Conservation (phyloP, 1,140 invertebrate genomes). For the Drosophila sp. region DNA sequence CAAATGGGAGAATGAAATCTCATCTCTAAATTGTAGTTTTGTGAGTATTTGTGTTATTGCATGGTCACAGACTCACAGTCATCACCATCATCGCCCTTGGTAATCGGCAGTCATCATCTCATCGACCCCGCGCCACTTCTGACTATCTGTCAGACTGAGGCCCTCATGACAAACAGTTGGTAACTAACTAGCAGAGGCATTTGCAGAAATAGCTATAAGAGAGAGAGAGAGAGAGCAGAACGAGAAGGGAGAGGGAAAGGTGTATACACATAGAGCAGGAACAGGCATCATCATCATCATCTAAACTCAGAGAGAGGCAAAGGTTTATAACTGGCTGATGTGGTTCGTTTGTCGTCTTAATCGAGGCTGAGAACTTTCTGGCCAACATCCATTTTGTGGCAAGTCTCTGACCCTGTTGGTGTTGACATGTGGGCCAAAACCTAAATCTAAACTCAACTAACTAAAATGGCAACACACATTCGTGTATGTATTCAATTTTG, state of each 20-base stretch:
- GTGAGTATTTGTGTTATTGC: slow-evolving; percentile 32
- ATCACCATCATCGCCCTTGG: slow-evolving; percentile 44
- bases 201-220: slow-evolving; percentile 14
- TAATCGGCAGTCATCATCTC: slow-evolving; percentile 53
- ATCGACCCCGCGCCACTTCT: slow-evolving; percentile 42
- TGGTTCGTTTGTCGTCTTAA: slow-evolving; percentile 74
- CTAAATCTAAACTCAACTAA: slow-evolving; percentile 48
- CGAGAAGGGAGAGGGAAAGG: slow-evolving; percentile 14
- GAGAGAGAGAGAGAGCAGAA: slow-evolving; percentile 8
- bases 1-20: not conserved
- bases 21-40: slow-evolving; percentile 28
- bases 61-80: slow-evolving; percentile 44
- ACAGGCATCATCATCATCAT: not conserved
- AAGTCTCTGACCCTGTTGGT: slow-evolving; percentile 29
- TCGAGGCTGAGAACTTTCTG: slow-evolving; percentile 57
- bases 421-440: slow-evolving; percentile 59
- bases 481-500: slow-evolving; percentile 41
- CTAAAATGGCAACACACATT: slow-evolving; percentile 50
- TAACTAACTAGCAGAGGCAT: slow-evolving; percentile 21
- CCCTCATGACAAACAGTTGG: slow-evolving; percentile 45
- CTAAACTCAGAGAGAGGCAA: slow-evolving; percentile 42
- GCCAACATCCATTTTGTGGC: slow-evolving; percentile 46
- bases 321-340: slow-evolving; percentile 61
- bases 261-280: slow-evolving; percentile 11
- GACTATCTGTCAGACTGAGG: slow-evolving; percentile 13